Evolutionary conservation across 1,140 invertebrate genomes (phyloP), one percentile per base, ranked within the genome.

Genomic region (Manduca sexta): DNA sequence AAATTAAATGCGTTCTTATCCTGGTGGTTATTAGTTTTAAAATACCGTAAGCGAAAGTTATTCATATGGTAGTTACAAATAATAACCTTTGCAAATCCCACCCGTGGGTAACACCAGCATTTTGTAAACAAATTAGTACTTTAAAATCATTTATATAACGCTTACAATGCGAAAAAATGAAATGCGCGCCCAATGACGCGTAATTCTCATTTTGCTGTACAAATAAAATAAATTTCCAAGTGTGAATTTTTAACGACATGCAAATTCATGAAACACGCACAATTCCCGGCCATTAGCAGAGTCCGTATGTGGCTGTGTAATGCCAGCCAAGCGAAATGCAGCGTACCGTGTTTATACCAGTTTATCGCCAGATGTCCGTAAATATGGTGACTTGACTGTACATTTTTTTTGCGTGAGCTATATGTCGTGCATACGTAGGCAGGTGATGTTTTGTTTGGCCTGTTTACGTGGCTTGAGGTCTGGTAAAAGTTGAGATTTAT

Each of bases 161-260:
- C 21, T 26, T 26, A 26, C 21, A 26, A 26, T 8, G 4, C 21
- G 21, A 26, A 26, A 26, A 26, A 26, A 26, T 26, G 0, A 26
- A 26, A 26, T 26, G 21, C 4, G 21, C 21, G 8, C 10, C n/a
- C 5, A 12, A 31, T 26, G 18, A 34, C 8, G 44, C 33, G 40
- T 21, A 42, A 45, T 33, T 41, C 8, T 12, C 39, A 11, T 43
- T 46, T 33, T 26, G 6, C 14, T 26, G 45, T 50, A 30, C 45
- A 43, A 56, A 46, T 50, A 46, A 56, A 43, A 50, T 50, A 48
- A 48, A 48, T 48, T 41, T 48, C 14, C 16, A 53, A 29, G 41
- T 29, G 37, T 14, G 30, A 43, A 51, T 51, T 51, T 56, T 56
- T 56, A 56, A 56, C 53, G 40, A 44, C 47, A 56, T 56, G 53